Conservation (phyloP, 2,888 invertebrate species). For the Ommatoiulus sabulosus region DNA sequence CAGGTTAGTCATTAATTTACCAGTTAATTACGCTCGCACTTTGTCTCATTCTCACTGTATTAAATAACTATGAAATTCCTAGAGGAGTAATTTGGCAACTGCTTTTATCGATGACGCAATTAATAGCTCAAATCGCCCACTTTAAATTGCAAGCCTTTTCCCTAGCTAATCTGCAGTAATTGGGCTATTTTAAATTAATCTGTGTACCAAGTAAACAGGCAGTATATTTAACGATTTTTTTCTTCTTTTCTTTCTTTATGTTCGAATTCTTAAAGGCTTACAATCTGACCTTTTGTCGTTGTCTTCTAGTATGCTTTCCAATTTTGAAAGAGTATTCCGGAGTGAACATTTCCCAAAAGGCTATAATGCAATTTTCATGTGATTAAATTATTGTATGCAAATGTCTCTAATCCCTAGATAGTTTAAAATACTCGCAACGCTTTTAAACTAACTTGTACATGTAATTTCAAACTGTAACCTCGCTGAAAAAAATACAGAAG, state of each 20-base stretch:
- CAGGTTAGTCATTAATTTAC: slow-evolving; percentile 72
- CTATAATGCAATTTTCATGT: background rate
- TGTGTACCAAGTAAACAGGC: too few relatives aligned
- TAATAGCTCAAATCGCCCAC: background rate
- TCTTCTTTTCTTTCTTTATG: too few relatives aligned
- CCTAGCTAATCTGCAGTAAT: background rate
- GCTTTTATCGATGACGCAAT: background rate
- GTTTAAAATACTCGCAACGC: background rate
- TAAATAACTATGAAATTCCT: background rate
- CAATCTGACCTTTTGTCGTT: background rate
- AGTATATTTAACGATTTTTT: too few relatives aligned
- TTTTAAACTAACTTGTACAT: background rate
- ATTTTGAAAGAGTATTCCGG: background rate
- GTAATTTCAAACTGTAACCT: slow-evolving; percentile 51
- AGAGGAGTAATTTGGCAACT: background rate
- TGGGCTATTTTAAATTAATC: too few relatives aligned
- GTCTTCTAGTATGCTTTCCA: background rate
- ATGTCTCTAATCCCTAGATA: background rate
- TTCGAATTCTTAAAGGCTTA: too few relatives aligned
- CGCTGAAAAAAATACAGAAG: background rate
- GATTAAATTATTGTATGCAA: background rate
- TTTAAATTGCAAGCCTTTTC: background rate
- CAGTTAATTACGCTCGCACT: slow-evolving; percentile 50
- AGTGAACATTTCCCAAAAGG: background rate
- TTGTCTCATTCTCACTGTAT: background rate